Evolutionary conservation across 1,140 invertebrate species (phyloP), one percentile per base, ranked within the genome.

Genomic region (Phthorimaea operculella): DNA sequence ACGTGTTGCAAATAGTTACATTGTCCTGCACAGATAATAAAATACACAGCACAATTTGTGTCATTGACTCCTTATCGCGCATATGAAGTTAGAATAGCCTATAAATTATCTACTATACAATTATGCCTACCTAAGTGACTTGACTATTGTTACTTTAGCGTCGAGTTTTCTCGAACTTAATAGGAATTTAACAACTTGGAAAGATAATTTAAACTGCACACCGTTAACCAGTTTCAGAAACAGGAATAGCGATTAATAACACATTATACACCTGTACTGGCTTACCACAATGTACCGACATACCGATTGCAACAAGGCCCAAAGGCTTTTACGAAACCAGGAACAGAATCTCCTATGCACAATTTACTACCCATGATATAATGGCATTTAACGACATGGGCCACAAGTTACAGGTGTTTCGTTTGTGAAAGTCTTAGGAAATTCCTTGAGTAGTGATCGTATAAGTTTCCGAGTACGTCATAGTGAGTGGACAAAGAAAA

Each of bases 311-410:
- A 47, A 47, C 44, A 15, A 47, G 44, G 44, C 16, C 44, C 14
- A 47, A 3, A 47, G 44, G 51, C 55, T 51, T 34, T 60, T 69
- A 56, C 61, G 64, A 69, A 66, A 72, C 66, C 42, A 63, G 68
- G 66, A 75, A 71, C 62, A 68, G 68, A 67, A 71, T 67, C 36
- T 39, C 36, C 36, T 39, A 39, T 66, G 63, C 66, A 60, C 57
- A 59, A 6, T 39, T 10, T 39, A 39, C 10, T 49, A 57, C 52
- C 58, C 59, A 63, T 72, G 69, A 73, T 67, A 72, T 67, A 73
- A 73, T 68, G 67, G 66, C 68, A 66, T 68, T 67, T 66, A 70
- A 62, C 59, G 62, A 68, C 59, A 51, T 5, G 7, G 5, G 10
- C 36, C 5, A 12, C 14, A 15, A 50, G 49, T 57, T 65, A 66